Evolutionary conservation across 2,888 invertebrate genomes (phyloP).

Genomic region (Tachina lurida): DNA sequence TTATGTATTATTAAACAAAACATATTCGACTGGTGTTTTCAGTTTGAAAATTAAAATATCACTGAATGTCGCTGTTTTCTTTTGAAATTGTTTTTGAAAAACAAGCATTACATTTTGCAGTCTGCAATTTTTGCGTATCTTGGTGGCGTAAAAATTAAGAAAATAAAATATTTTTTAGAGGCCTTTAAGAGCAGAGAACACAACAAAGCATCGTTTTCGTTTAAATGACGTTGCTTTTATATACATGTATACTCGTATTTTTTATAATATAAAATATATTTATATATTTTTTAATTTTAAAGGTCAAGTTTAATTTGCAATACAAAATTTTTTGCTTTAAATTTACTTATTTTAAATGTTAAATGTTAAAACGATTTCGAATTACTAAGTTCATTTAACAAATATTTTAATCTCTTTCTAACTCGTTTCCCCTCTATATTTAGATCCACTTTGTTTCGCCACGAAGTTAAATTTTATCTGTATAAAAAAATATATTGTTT

Average conservation of each 20-base stretch:
- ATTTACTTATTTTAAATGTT: slow-evolving; percentile 10
- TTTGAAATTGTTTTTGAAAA: slow-evolving; percentile 2
- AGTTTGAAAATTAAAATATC: slow-evolving; percentile 38
- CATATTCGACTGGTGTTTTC: slow-evolving; percentile 26
- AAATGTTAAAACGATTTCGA: slow-evolving; percentile 44
- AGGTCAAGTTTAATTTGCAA: slow-evolving; percentile 57
- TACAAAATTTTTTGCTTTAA: not conserved
- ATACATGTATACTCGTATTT: not conserved
- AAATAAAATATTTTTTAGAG: slow-evolving; percentile 19
- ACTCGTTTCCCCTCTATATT: not conserved
- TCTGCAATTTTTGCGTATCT: not conserved
- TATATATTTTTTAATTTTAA: slow-evolving; percentile 25
- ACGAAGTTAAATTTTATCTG: slow-evolving; percentile 2
- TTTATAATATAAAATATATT: slow-evolving; percentile 10
- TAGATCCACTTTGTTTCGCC: not conserved
- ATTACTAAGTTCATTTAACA: slow-evolving; percentile 32
- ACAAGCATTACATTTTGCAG: not conserved
- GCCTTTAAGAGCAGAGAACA: slow-evolving; percentile 42
- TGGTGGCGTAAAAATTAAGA: slow-evolving; percentile 12
- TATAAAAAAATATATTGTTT: not conserved
- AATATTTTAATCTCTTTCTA: slow-evolving; percentile 16
- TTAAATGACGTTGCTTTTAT: slow-evolving; percentile 22
- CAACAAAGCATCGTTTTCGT: slow-evolving; percentile 16
- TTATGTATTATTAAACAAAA: not conserved
- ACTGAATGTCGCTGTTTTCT: slow-evolving; percentile 31